Conservation (phyloP, 2,113 vertebrate species). For the Procavia capensis region DNA sequence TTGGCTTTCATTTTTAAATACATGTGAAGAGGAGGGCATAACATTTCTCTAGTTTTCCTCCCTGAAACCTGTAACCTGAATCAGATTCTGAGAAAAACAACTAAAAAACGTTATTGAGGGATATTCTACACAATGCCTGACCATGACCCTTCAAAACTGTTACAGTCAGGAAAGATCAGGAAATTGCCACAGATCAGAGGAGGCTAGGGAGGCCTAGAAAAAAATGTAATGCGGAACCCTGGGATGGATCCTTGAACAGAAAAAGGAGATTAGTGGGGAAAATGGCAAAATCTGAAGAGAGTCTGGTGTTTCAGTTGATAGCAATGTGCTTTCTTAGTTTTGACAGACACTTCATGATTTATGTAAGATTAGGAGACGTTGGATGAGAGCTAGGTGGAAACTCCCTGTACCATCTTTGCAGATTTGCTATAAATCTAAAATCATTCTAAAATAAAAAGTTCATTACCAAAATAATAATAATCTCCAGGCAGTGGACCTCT, state of each 20-base stretch:
- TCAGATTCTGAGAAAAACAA: background rate
- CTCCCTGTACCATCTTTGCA: background rate
- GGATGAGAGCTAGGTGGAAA: background rate
- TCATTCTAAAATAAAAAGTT: background rate
- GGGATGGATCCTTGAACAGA: background rate
- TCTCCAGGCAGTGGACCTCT: no score
- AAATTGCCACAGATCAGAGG: background rate
- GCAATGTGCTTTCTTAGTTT: background rate
- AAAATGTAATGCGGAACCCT: background rate
- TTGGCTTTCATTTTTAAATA: no score
- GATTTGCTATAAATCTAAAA: background rate
- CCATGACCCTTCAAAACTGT: background rate
- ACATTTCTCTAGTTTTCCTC: background rate
- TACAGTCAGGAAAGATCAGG: background rate
- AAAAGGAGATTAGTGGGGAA: background rate
- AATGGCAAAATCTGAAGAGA: background rate
- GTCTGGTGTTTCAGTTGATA: background rate
- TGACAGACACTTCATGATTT: background rate
- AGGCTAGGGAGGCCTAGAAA: background rate
- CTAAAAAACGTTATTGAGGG: background rate
- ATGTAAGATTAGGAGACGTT: background rate
- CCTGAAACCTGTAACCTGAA: background rate
- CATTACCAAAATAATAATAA: background rate
- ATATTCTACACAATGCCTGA: background rate
- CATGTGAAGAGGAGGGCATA: background rate